These are phyloP conservation scores for Henricia sp. DNA, from an alignment of 53 echinoderm and acorn worm genomes.

Conservation along the genomic window DNA sequence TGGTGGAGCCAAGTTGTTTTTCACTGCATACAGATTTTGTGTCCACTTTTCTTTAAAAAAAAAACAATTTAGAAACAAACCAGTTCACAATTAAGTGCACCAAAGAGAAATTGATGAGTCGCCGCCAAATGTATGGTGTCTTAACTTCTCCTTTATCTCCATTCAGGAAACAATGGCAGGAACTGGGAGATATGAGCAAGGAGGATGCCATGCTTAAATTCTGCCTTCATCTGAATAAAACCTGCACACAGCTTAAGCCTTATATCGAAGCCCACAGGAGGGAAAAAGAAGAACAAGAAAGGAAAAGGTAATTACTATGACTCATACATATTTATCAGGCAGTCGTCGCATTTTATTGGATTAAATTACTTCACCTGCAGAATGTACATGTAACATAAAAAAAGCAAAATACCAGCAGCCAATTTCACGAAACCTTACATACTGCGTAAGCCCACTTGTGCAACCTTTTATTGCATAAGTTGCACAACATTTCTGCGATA, in stretches of 20 bases:
- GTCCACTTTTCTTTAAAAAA: no score
- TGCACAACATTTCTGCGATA: no score
- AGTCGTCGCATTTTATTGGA: background rate
- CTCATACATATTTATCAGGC: background rate
- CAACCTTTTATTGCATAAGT: no score
- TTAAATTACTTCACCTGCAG: background rate
- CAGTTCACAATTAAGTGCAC: no score
- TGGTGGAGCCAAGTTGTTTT: no score
- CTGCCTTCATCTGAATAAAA: constrained; percentile 79
- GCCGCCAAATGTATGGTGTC: no score
- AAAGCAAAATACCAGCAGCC: background rate
- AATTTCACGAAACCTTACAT: no score
- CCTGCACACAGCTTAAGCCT: constrained; percentile 85
- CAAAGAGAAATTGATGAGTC: no score
- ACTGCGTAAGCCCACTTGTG: no score
- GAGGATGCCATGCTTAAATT: constrained; percentile 87
- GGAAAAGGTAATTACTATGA: constrained; percentile 72
- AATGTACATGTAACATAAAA: background rate
- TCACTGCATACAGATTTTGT: no score
- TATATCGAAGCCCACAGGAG: constrained; percentile 94
- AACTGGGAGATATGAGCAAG: constrained; percentile 80
- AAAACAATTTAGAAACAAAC: no score
- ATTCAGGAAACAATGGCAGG: constrained; percentile 93
- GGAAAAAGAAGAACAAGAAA: constrained; percentile 96
- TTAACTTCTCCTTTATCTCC: no score